Conservation (phyloP, 2,113 vertebrate species). For the Thamnophis sirtalis region DNA sequence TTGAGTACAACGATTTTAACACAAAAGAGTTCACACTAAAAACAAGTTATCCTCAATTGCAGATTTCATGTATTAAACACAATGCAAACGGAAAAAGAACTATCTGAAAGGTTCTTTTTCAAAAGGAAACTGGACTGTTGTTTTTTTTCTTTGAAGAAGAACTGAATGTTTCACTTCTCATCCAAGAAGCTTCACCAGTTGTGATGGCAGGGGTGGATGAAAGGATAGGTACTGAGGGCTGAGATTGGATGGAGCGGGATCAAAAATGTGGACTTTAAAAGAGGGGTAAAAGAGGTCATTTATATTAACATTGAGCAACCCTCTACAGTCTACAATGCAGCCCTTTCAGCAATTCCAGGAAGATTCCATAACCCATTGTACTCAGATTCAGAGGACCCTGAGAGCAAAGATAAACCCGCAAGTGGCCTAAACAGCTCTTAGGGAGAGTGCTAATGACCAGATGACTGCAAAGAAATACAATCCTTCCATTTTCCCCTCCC, state of each 20-base stretch:
- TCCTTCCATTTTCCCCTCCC: neutral
- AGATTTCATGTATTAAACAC: neutral
- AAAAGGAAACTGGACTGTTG: neutral
- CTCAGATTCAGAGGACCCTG: neutral
- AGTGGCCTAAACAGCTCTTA: neutral
- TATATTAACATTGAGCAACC: neutral
- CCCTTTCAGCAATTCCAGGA: neutral
- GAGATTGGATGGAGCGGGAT: neutral
- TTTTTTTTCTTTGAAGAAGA: neutral
- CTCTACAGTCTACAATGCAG: neutral
- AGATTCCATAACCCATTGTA: neutral
- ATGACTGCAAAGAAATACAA: neutral
- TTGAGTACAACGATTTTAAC: neutral
- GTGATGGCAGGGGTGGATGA: neutral
- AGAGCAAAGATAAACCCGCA: neutral
- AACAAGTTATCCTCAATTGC: neutral
- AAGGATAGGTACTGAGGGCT: neutral
- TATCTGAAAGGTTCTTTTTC: neutral
- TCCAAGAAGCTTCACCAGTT: neutral
- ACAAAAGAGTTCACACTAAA: neutral
- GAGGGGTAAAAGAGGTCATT: neutral
- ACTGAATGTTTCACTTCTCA: neutral
- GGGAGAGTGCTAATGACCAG: neutral
- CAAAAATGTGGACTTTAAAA: neutral
- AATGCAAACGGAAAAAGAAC: neutral